Percentiles rank a stretch among this genome's conserved stretches.
Evolutionary conservation across 2,888 invertebrate species (phyloP).

Genomic region (Metalampra italica): DNA sequence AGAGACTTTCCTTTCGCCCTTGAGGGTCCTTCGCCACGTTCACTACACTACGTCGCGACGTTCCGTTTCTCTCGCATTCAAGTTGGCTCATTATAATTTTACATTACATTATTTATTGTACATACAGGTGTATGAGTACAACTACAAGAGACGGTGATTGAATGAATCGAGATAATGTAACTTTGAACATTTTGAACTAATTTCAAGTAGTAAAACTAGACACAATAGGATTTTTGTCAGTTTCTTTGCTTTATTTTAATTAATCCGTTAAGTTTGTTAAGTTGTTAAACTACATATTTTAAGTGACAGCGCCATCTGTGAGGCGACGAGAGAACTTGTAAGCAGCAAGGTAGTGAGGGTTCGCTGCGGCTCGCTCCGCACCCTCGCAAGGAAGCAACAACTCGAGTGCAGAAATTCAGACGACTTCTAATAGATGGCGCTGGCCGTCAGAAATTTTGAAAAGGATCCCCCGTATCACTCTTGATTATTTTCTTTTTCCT

Average conservation of each 20-base stretch:
- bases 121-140: too few species aligned
- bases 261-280: background rate
- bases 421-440: constrained; percentile 33
- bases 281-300: background rate
- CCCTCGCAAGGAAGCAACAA: background rate
- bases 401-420: constrained; percentile 10
- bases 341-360: background rate
- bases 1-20: constrained; percentile 37
- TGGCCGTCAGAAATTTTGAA: constrained; percentile 14
- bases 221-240: too few species aligned
- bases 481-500: background rate
- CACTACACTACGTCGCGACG: constrained; percentile 14
- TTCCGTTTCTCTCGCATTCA: constrained; percentile 20
- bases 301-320: constrained; percentile 3
- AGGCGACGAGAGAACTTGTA: background rate
- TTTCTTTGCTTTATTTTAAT: background rate
- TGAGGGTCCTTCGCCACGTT: constrained; percentile 54
- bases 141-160: too few species aligned
- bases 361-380: too few species aligned
- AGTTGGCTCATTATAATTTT: background rate
- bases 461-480: background rate
- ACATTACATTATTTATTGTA: too few species aligned
- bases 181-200: too few species aligned
- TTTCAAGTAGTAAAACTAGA: too few species aligned
- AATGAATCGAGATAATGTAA: too few species aligned